Percentiles rank a stretch among this genome's conserved stretches.
Evolutionary conservation across 2,888 invertebrate genomes (phyloP).

Genomic region (Pimpla rufipes): DNA sequence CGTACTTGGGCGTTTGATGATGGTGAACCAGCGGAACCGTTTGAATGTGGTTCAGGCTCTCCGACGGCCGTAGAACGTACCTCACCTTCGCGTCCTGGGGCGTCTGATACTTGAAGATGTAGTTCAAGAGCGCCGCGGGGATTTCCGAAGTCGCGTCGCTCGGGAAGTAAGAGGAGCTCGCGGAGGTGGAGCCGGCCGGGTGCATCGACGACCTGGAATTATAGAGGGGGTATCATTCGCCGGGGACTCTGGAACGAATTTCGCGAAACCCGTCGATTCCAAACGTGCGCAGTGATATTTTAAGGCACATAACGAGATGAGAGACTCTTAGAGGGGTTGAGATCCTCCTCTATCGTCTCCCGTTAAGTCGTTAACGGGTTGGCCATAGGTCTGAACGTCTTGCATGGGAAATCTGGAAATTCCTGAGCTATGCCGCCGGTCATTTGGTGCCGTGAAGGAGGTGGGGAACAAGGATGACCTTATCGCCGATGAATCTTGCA

Average conservation of each 20-base stretch:
- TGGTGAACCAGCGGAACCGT: constrained; percentile 58
- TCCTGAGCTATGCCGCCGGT: constrained; percentile 8
- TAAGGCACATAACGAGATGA: no score
- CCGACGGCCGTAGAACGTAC: constrained; percentile 71
- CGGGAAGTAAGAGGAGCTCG: constrained; percentile 57
- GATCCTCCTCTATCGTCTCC: not conserved
- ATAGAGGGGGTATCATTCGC: not conserved
- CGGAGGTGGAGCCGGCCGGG: not conserved
- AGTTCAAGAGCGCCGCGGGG: constrained; percentile 61
- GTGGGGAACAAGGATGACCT: not conserved
- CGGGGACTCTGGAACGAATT: not conserved
- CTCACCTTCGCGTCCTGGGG: constrained; percentile 73
- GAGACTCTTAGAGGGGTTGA: no score
- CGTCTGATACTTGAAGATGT: constrained; percentile 70
- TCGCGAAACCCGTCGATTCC: no score
- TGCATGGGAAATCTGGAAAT: constrained; percentile 20
- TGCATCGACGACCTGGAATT: constrained; percentile 40
- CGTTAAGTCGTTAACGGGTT: constrained; percentile 22
- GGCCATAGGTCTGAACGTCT: no score
- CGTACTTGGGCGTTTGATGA: constrained; percentile 61
- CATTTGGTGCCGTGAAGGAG: constrained; percentile 2
- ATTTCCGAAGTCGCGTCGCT: constrained; percentile 30
- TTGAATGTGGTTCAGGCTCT: constrained; percentile 71
- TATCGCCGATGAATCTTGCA: constrained; percentile 51
- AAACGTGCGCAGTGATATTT: no score